These are phyloP conservation scores for Sphyrna mokarran DNA, from an alignment of 2,113 vertebrate species.

Conservation along the genomic window DNA sequence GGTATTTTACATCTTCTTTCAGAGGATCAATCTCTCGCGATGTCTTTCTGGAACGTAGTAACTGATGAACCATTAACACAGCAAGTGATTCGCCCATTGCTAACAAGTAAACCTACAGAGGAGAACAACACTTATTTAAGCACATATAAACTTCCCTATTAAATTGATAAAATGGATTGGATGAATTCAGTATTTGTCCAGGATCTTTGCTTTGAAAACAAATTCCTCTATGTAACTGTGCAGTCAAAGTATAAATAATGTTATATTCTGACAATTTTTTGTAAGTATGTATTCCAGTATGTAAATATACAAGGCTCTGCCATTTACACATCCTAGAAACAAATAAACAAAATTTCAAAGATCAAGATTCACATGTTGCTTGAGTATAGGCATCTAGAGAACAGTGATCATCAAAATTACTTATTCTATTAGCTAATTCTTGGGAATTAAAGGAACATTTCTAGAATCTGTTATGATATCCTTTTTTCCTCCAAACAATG, in stretches of 20 bases:
- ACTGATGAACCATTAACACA: slow-evolving; percentile 54
- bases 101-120: slow-evolving; percentile 48
- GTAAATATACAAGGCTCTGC: not conserved
- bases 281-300: not conserved
- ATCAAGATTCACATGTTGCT: not conserved
- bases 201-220: not conserved
- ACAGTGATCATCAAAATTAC: not conserved
- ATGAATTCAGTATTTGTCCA: not conserved
- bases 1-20: slow-evolving; percentile 54
- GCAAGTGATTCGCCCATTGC: slow-evolving; percentile 49
- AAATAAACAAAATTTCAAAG: no score
- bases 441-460: not conserved
- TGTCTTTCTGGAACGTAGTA: slow-evolving; percentile 47
- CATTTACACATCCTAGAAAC: not conserved
- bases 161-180: not conserved
- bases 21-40: slow-evolving; percentile 52
- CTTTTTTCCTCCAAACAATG: not conserved
- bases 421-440: not conserved
- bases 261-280: not conserved
- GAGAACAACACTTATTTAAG: not conserved
- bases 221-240: not conserved
- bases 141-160: not conserved
- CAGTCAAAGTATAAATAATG: not conserved
- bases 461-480: not conserved
- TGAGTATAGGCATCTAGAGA: not conserved